Evolutionary conservation across 2,888 invertebrate genomes (phyloP), one percentile per base, ranked within the genome.

Genomic region (Erynnis tages): DNA sequence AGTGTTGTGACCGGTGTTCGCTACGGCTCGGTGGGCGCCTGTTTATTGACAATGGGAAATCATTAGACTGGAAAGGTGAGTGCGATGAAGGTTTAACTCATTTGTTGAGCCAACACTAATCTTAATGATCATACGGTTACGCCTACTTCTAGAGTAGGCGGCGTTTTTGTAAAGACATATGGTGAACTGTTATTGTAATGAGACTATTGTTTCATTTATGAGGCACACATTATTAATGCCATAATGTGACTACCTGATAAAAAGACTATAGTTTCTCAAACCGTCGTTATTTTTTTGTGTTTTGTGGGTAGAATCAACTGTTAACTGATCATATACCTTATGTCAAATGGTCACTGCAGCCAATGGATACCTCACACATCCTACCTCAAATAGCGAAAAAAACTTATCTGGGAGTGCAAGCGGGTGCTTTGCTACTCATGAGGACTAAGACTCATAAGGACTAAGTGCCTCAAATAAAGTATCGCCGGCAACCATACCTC

Each of bases 51-150:
- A 84, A 87, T 88, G 88, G 72, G 71, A 69, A 77, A 73, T 73
- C 83, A 88, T 85, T 89, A 88, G 83, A 84, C 73, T 72, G 69
- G 74, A 83, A 82, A 89, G 87, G 88, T 88, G 73, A 88, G 88
- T 85, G 69, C 63, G 69, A 63, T 65, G 60, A 69, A 30, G 40
- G 41, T 34, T 67, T 66, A 63, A 64, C 67, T 71, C 73, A 73
- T 77, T 78, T 77, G 63, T 63, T 65, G 61, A 60, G 57, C 61
- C 72, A 73, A 74, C 69, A 71, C 71, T 69, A 64, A 62, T 44
- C 43, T 49, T 41, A 41, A 34, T 49, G 41, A 49, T 49, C 34
- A 49, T 17, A 21, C 25, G 41, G 41, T 43, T 27, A 41, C 41
- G 49, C 49, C 49, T 41, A 49, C 49, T 49, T 41, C 41, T 25